Conservation (phyloP, 1,140 invertebrate genomes). For the Ceratina calcarata region DNA sequence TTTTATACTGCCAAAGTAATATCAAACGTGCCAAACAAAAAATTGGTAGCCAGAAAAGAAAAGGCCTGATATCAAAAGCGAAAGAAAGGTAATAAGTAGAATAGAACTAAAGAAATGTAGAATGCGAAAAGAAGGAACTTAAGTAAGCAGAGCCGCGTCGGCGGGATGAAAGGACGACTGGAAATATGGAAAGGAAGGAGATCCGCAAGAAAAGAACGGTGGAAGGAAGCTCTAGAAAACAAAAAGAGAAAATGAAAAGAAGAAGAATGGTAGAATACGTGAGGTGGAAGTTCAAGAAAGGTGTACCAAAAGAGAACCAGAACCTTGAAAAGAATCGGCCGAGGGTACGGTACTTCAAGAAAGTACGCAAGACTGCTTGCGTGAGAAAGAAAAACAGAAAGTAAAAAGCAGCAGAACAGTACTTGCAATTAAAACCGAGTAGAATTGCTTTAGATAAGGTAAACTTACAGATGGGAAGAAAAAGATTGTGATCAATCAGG, state of each 20-base stretch:
- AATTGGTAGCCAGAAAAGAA: slow-evolving; percentile 5
- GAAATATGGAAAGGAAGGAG: slow-evolving; percentile 3
- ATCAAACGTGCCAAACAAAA: background rate
- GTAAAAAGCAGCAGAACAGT: no score
- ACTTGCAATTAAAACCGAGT: no score
- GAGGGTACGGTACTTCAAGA: background rate
- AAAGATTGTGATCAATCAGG: background rate
- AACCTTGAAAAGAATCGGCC: background rate
- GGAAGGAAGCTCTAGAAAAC: background rate
- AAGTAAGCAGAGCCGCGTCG: no score
- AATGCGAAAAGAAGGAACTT: background rate
- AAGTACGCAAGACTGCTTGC: background rate
- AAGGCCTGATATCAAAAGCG: background rate
- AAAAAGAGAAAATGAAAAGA: background rate
- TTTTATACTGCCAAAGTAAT: no score
- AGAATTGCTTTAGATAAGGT: background rate
- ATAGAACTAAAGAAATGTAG: background rate
- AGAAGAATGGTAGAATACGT: background rate
- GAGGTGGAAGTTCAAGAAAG: background rate
- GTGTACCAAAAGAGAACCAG: background rate
- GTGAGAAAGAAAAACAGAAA: no score
- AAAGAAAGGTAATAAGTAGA: background rate
- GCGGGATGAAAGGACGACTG: background rate
- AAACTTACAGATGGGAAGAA: background rate
- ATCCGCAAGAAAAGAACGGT: background rate